phyloP scores from a whole-genome alignment of 1,140 invertebrate species.

The Procambarus virginalis region DNA sequence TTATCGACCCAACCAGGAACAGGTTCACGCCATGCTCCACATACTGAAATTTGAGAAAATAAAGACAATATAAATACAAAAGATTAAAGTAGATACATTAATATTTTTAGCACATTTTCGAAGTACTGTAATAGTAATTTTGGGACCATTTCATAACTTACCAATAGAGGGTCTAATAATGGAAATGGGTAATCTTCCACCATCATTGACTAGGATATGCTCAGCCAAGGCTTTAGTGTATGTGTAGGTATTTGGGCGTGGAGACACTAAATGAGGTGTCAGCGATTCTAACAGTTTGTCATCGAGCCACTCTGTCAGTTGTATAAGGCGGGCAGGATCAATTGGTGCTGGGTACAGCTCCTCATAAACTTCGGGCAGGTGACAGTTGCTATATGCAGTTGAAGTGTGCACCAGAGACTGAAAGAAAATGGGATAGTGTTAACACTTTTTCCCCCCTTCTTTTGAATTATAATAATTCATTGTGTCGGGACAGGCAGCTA shows the following conservation, averaged over 20 bases:
- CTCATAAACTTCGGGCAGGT: constrained; percentile 82
- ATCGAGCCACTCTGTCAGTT: constrained; percentile 75
- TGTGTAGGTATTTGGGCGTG: constrained; percentile 89
- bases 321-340: constrained; percentile 79
- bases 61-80: neutral
- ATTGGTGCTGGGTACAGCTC: constrained; percentile 81
- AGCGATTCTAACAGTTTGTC: constrained; percentile 74
- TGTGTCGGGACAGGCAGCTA: too few relatives aligned
- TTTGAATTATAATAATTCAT: too few relatives aligned
- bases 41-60: constrained; percentile 67
- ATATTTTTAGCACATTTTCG: too few relatives aligned
- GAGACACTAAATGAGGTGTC: constrained; percentile 77
- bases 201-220: constrained; percentile 83
- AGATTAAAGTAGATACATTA: neutral
- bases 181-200: constrained; percentile 84
- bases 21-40: constrained; percentile 70
- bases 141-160: constrained; percentile 74
- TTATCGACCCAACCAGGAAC: constrained; percentile 90
- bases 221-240: constrained; percentile 90
- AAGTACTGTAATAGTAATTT: too few relatives aligned
- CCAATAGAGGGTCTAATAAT: constrained; percentile 95
- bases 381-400: constrained; percentile 87
- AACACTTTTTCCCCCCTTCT: neutral
- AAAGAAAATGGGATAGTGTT: neutral
- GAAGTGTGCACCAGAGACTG: constrained; percentile 88